Conservation (phyloP, 1,140 invertebrate genomes). For the Cyclina sinensis region DNA sequence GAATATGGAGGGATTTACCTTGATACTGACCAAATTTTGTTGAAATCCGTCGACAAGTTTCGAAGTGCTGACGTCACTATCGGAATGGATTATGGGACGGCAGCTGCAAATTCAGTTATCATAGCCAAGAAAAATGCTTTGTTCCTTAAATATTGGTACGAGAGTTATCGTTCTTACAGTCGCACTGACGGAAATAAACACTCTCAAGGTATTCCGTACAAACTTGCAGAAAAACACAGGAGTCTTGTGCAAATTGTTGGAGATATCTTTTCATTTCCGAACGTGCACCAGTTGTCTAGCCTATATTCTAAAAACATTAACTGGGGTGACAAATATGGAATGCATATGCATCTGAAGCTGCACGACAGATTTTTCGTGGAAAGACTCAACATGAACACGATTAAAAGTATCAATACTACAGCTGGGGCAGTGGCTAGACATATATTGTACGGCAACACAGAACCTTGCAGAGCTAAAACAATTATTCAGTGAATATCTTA, state of each 20-base stretch:
- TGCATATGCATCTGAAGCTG: constrained; percentile 63
- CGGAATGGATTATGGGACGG: constrained; percentile 40
- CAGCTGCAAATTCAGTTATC: constrained; percentile 59
- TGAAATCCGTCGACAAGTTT: constrained; percentile 57
- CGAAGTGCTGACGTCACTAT: constrained; percentile 53
- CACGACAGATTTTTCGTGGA: constrained; percentile 32
- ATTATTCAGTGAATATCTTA: constrained; percentile 39
- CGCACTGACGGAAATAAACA: constrained; percentile 56
- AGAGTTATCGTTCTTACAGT: constrained; percentile 45
- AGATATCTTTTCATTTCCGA: constrained; percentile 20
- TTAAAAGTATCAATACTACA: constrained; percentile 60
- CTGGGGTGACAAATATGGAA: constrained; percentile 54
- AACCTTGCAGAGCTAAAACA: constrained; percentile 28
- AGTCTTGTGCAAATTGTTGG: constrained; percentile 43
- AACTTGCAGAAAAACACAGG: constrained; percentile 46
- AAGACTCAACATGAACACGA: constrained; percentile 18
- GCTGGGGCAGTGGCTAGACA: constrained; percentile 55
- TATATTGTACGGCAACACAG: constrained; percentile 57
- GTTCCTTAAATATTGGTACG: constrained; percentile 62
- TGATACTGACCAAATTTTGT: constrained; percentile 57
- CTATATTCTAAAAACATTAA: constrained; percentile 43
- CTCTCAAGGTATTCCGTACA: constrained; percentile 45
- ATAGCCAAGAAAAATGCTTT: constrained; percentile 52
- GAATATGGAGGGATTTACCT: constrained; percentile 66
- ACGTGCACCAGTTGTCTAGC: constrained; percentile 39